Conservation (phyloP, 2,113 vertebrate genomes). For the Puntigrus tetrazona region DNA sequence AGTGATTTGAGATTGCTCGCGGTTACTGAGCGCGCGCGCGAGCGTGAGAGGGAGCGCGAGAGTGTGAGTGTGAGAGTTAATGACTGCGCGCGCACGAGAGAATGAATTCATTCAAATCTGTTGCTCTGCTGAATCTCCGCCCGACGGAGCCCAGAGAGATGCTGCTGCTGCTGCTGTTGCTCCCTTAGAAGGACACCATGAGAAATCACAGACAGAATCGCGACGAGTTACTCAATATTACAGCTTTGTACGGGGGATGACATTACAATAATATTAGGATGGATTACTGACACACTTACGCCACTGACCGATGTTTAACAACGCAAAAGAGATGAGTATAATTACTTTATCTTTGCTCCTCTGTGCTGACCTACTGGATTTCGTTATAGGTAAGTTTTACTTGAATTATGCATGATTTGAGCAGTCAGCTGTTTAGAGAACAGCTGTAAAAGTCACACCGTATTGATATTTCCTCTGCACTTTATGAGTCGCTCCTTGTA, state of each 20-base stretch:
- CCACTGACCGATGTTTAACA: constrained; percentile 47
- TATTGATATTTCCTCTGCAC: neutral
- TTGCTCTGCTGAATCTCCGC: constrained; percentile 56
- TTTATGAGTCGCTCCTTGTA: neutral
- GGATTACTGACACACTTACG: constrained; percentile 9
- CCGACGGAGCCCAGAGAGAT: constrained; percentile 40
- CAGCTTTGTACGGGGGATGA: constrained; percentile 49
- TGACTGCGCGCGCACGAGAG: constrained; percentile 48
- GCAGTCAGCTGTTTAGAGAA: neutral
- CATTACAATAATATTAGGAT: neutral
- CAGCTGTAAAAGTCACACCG: neutral
- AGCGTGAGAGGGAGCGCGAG: neutral
- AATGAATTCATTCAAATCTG: constrained; percentile 58
- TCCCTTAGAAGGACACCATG: constrained; percentile 49
- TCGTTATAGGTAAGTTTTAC: constrained; percentile 65
- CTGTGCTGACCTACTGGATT: constrained; percentile 52
- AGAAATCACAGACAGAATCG: constrained; percentile 26
- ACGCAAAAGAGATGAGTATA: constrained; percentile 65
- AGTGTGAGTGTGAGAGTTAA: neutral
- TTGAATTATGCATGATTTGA: neutral
- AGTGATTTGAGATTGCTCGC: neutral
- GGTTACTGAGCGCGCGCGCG: neutral
- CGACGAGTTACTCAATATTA: constrained; percentile 35
- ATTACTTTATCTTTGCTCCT: constrained; percentile 64
- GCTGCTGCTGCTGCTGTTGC: neutral